phyloP scores from a whole-genome alignment of 2,888 invertebrate genomes.

The Heliconius aoede region DNA sequence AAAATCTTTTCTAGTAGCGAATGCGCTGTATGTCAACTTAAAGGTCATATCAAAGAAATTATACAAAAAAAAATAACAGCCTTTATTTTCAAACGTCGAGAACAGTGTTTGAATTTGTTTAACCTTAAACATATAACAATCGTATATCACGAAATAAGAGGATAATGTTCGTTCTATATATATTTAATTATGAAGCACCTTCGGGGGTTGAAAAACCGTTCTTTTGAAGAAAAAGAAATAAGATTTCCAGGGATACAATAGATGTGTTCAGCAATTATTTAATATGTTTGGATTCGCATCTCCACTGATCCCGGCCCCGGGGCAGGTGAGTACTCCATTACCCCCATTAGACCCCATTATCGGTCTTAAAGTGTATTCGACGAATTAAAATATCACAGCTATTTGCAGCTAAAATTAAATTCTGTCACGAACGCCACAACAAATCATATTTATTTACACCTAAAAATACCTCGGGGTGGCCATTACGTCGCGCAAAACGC shows the following conservation, averaged over 20 bases:
- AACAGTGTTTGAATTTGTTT: slow-evolving; percentile 7
- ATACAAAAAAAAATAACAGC: not conserved
- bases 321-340: slow-evolving; percentile 44
- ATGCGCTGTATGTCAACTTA: slow-evolving; percentile 2
- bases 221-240: slow-evolving; percentile 26
- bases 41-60: not conserved
- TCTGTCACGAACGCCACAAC: slow-evolving; percentile 80
- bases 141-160: slow-evolving; percentile 5
- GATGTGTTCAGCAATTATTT: slow-evolving; percentile 40
- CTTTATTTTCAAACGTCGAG: not conserved
- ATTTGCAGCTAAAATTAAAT: slow-evolving; percentile 80
- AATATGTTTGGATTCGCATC: slow-evolving; percentile 38
- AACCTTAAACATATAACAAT: not conserved
- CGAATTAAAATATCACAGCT: slow-evolving; percentile 77
- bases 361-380: slow-evolving; percentile 60
- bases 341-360: slow-evolving; percentile 47
- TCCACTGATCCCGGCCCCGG: slow-evolving; percentile 35
- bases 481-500: slow-evolving; percentile 76
- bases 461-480: slow-evolving; percentile 83
- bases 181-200: slow-evolving; percentile 23
- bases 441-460: slow-evolving; percentile 84
- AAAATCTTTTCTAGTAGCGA: not conserved
- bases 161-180: not conserved
- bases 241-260: slow-evolving; percentile 27
- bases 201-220: slow-evolving; percentile 14